Percentiles rank a stretch among this genome's conserved stretches.
These are phyloP conservation scores for Drosophila neocordata DNA, from an alignment of 1,140 invertebrate genomes.

Conservation along the genomic window DNA sequence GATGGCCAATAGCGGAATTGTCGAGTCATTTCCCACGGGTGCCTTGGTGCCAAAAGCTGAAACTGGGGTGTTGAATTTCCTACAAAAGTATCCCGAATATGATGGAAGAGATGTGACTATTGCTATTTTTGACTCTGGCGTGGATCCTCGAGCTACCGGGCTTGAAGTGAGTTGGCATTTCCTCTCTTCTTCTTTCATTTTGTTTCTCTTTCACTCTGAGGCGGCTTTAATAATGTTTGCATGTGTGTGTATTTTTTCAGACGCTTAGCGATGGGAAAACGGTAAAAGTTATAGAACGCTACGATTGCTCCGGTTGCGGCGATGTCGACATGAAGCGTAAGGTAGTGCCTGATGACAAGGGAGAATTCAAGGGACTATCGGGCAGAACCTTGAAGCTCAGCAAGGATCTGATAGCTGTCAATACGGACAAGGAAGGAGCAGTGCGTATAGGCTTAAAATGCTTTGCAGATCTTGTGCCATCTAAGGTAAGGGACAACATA, in stretches of 20 bases:
- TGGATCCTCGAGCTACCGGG: conserved; percentile 97
- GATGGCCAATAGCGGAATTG: conserved; percentile 83
- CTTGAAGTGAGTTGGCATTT: conserved; percentile 89
- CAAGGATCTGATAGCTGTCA: conserved; percentile 52
- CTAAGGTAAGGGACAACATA: conserved; percentile 92
- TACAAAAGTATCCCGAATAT: conserved; percentile 95
- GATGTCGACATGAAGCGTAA: conserved; percentile 95
- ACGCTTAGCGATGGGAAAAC: conserved; percentile 88
- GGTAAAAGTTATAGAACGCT: conserved; percentile 96
- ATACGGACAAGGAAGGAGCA: conserved; percentile 84
- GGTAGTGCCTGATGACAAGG: conserved; percentile 88
- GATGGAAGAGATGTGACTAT: conserved; percentile 96
- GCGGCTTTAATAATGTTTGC: not conserved
- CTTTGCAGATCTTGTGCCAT: conserved; percentile 93
- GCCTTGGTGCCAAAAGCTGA: conserved; percentile 97
- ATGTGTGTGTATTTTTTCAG: conserved; percentile 83
- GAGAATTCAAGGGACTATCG: conserved; percentile 92
- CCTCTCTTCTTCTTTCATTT: not conserved
- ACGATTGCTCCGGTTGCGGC: conserved; percentile 97
- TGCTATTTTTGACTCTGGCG: conserved; percentile 98
- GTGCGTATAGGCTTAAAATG: conserved; percentile 94
- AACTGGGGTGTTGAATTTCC: conserved; percentile 94
- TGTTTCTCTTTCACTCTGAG: not conserved
- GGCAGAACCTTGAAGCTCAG: conserved; percentile 90
- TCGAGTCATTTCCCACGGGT: conserved; percentile 91